Evolutionary conservation across 2,888 invertebrate species (phyloP).

Genomic region (Hypolimnas misippus): DNA sequence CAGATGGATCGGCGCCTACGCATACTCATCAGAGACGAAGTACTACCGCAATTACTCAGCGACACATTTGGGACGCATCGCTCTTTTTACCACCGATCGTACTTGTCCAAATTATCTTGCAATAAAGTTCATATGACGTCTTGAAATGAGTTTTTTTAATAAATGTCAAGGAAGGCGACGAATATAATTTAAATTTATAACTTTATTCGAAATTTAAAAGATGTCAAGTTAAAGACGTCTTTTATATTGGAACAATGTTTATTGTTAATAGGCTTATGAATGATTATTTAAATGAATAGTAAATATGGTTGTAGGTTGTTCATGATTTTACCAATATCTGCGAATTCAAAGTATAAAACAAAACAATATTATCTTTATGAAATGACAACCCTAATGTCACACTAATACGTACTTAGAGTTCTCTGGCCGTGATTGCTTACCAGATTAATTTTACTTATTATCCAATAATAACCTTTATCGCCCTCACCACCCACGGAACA

Average conservation of each 20-base stretch:
- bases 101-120: conserved; percentile 46
- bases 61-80: conserved; percentile 50
- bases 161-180: conserved; percentile 48
- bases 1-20: conserved; percentile 54
- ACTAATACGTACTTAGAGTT: conserved; percentile 25
- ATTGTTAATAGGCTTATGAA: too few species aligned
- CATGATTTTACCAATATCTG: background rate
- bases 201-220: conserved; percentile 24
- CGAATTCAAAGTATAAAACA: background rate
- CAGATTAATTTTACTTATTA: conserved; percentile 47
- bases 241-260: conserved; percentile 7
- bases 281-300: background rate
- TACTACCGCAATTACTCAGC: conserved; percentile 55
- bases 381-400: conserved; percentile 26
- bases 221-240: conserved; percentile 9
- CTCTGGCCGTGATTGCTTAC: conserved; percentile 36
- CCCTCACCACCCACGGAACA: conserved; percentile 51
- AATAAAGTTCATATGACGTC: conserved; percentile 42
- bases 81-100: conserved; percentile 48
- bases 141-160: conserved; percentile 39
- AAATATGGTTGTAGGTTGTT: background rate
- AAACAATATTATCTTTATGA: background rate
- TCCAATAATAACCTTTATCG: conserved; percentile 50
- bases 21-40: conserved; percentile 40
- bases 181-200: conserved; percentile 28